Percentiles rank a stretch among this genome's conserved stretches.
Conservation (phyloP, 1,140 invertebrate genomes). For the Solenopsis invicta region DNA sequence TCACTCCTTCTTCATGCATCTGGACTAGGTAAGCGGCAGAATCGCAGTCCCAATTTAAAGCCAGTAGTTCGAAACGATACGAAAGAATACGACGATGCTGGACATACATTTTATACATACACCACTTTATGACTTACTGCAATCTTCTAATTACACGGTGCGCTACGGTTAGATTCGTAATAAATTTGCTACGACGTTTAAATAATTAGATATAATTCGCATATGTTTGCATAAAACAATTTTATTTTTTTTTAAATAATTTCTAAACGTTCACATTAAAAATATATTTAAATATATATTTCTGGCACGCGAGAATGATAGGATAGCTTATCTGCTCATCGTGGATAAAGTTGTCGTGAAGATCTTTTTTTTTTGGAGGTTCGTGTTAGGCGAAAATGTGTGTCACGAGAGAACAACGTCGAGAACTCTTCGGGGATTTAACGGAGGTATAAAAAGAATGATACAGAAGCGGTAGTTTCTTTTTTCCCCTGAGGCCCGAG, state of each 20-base stretch:
- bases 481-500: constrained; percentile 3
- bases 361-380: not conserved
- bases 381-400: constrained; percentile 33
- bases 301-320: no score
- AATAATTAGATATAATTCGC: not conserved
- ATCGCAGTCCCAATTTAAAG: constrained; percentile 27
- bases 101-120: not conserved
- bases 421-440: not conserved
- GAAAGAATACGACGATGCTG: not conserved
- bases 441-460: constrained; percentile 39
- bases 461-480: constrained; percentile 43
- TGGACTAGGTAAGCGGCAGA: not conserved
- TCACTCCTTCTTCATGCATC: constrained; percentile 8
- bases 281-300: not conserved
- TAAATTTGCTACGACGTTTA: not conserved
- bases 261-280: not conserved
- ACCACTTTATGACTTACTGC: not conserved
- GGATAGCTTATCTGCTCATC: not conserved
- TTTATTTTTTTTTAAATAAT: not conserved
- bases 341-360: not conserved
- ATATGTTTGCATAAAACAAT: not conserved
- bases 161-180: not conserved
- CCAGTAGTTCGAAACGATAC: not conserved
- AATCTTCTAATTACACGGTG: not conserved
- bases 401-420: constrained; percentile 7